These are phyloP conservation scores for Xiphophorus birchmanni DNA, from an alignment of 2,797 vertebrate species.

Conservation along the genomic window DNA sequence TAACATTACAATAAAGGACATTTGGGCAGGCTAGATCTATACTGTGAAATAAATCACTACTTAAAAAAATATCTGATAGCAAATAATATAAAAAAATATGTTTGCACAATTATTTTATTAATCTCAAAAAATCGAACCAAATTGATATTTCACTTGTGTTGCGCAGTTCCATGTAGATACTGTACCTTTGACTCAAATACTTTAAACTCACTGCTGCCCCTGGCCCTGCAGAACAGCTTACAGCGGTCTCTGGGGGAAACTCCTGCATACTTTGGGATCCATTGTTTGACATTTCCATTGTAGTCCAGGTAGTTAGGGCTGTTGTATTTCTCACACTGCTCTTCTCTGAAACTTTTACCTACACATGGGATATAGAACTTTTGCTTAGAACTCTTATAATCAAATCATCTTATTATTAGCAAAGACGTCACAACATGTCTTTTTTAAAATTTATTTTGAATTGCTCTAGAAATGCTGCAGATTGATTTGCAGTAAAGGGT, in stretches of 20 bases:
- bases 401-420: not conserved
- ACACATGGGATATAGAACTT: constrained; percentile 4
- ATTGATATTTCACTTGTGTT: not conserved
- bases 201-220: constrained; percentile 92
- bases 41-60: not conserved
- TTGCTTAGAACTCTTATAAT: not conserved
- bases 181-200: constrained; percentile 94
- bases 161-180: not conserved
- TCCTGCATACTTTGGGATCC: constrained; percentile 94
- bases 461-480: not conserved
- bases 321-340: constrained; percentile 96
- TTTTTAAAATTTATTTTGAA: not conserved
- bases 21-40: not conserved
- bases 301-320: constrained; percentile 85
- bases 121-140: not conserved
- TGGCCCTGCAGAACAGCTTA: constrained; percentile 92
- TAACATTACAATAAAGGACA: not conserved
- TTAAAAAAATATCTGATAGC: not conserved
- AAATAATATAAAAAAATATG: not conserved
- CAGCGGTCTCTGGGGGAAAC: constrained; percentile 94
- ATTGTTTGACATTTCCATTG: constrained; percentile 86
- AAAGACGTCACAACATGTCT: not conserved
- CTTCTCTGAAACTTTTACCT: constrained; percentile 95
- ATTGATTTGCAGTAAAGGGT: not conserved
- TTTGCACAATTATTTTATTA: not conserved